phyloP scores from a whole-genome alignment of 1,140 invertebrate species.

The Sinonovacula constricta region DNA sequence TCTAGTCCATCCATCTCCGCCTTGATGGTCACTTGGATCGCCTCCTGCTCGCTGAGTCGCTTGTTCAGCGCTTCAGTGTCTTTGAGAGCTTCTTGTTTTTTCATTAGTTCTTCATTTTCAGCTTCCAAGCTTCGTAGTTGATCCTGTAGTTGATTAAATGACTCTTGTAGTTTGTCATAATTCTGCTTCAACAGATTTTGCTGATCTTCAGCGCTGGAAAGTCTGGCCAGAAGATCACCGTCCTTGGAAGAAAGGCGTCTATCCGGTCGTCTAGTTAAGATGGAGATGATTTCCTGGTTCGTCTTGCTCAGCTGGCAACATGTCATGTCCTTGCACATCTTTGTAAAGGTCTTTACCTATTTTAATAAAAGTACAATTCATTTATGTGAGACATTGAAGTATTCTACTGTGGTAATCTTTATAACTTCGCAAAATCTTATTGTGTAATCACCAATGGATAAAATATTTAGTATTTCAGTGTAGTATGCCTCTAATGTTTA shows the following conservation, averaged over 20 bases:
- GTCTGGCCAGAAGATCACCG: not conserved
- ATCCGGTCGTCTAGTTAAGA: not conserved
- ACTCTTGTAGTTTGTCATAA: constrained; percentile 14
- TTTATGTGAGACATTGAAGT: no score
- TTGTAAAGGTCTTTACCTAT: no score
- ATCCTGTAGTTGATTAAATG: constrained; percentile 5
- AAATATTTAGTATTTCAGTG: no score
- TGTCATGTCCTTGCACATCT: not conserved
- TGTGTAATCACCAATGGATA: no score
- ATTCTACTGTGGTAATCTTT: no score
- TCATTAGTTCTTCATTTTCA: not conserved
- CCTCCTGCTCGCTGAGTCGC: constrained; percentile 1
- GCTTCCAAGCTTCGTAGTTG: constrained; percentile 3
- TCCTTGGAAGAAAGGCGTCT: not conserved
- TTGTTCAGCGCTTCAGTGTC: constrained; percentile 6
- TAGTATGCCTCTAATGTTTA: no score
- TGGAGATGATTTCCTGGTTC: not conserved
- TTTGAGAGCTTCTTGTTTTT: not conserved
- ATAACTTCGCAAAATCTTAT: no score
- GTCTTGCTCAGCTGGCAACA: not conserved
- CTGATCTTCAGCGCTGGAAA: constrained; percentile 22
- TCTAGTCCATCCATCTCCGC: not conserved
- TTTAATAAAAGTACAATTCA: no score
- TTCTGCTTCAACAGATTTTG: constrained; percentile 4
- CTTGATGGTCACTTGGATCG: not conserved